Evolutionary conservation across 1,140 invertebrate species (phyloP).

Genomic region (Hyles vespertilio): DNA sequence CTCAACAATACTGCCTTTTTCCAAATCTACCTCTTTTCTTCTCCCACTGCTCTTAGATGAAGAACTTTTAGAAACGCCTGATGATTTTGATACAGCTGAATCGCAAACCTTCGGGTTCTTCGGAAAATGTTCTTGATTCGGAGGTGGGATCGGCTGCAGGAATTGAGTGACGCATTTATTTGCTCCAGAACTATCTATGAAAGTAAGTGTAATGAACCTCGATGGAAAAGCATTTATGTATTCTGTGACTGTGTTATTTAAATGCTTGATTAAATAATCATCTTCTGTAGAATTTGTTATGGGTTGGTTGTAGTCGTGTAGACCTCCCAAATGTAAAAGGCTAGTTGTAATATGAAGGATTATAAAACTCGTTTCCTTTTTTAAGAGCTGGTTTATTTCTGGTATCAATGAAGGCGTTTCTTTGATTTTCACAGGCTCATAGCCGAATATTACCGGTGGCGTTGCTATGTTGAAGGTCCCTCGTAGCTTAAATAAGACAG

Average conservation of each 20-base stretch:
- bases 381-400: conserved; percentile 46
- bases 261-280: conserved; percentile 48
- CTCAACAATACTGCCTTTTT: conserved; percentile 17
- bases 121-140: conserved; percentile 42
- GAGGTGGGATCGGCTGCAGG: conserved; percentile 48
- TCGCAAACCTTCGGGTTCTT: conserved; percentile 45
- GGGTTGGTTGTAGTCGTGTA: conserved; percentile 46
- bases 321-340: conserved; percentile 47
- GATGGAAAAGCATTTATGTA: conserved; percentile 57
- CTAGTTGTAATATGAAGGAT: conserved; percentile 47
- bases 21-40: conserved; percentile 24
- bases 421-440: conserved; percentile 40
- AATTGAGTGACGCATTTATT: conserved; percentile 61
- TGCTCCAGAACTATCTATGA: conserved; percentile 50
- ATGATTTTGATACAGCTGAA: conserved; percentile 55
- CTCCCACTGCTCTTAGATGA: conserved; percentile 49
- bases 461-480: conserved; percentile 54
- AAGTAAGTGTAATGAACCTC: conserved; percentile 51
- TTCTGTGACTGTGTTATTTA: conserved; percentile 52
- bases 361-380: conserved; percentile 48
- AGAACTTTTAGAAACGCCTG: conserved; percentile 49
- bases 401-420: conserved; percentile 35
- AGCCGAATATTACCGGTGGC: conserved; percentile 56
- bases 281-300: conserved; percentile 31
- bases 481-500: conserved; percentile 36